Evolutionary conservation across 2,888 invertebrate species (phyloP), one percentile per base, ranked within the genome.

Genomic region (Drosophila putrida): DNA sequence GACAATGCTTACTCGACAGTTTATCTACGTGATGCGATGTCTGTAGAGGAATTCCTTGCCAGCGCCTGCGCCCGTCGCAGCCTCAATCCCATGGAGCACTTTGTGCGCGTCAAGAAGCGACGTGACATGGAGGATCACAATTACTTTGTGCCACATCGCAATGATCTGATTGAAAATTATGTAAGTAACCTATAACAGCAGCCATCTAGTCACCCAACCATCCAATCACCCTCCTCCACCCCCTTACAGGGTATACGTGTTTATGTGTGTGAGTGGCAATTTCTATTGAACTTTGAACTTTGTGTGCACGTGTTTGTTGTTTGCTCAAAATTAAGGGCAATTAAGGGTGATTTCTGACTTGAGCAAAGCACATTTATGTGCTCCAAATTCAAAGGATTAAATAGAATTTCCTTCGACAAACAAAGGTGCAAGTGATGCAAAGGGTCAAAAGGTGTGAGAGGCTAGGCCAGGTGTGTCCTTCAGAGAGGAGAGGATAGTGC

Each of bases 71-170:
- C 96, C 78, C 95, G 98, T 81, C 97, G 98, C 92, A 97, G 96
- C 86, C 95, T 99, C 80, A 98, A 97, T 93, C 96, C 98, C 38
- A 96, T 97, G 93, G 98, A 99, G 92, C 98, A 98, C 93, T 99
- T 98, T 93, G 97, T 99, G 64, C 95, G 98, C 82, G 97, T 98
- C 80, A 98, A 98, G 93, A 98, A 98, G 92, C 95, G 98, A 82
- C 95, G 97, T 81, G 98, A 98, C 90, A 97, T 98, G 96, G 98
- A 98, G 92, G 98, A 98, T 93, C 97, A 97, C 93, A 98, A 98
- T 93, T 98, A 98, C 93, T 98, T 98, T 93, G 98, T 98, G 90
- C 98, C 98, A 69, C 98, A 98, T 92, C 95, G 98, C 89, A 96
- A 96, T 91, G 98, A 98, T 93, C 95, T 97, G 90, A 97, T 99